Evolutionary conservation across 2,113 vertebrate genomes (phyloP).

Genomic region (Rhizomys pruinosus): DNA sequence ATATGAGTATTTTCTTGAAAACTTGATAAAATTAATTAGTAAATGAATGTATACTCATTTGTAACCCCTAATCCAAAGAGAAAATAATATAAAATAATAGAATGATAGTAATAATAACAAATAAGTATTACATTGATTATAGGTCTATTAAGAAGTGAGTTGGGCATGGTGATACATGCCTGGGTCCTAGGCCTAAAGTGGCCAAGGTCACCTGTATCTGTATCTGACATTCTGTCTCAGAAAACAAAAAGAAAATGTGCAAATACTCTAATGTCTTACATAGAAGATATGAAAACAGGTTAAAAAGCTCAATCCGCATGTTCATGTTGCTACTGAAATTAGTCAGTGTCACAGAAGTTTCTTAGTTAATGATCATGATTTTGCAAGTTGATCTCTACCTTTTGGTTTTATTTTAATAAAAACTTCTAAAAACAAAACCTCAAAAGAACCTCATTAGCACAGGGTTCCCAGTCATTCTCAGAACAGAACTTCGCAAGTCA

Average conservation of each 20-base stretch:
- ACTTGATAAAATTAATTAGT: neutral
- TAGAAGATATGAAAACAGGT: neutral
- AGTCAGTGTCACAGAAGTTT: neutral
- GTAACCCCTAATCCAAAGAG: neutral
- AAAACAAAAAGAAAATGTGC: neutral
- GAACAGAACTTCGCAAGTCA: neutral
- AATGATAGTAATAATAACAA: neutral
- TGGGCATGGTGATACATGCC: neutral
- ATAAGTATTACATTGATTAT: neutral
- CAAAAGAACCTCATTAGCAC: neutral
- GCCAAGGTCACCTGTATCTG: neutral
- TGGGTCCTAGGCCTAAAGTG: too few relatives aligned
- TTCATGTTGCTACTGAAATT: neutral
- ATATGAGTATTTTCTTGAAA: neutral
- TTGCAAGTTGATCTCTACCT: neutral
- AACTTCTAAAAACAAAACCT: neutral
- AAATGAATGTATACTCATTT: neutral
- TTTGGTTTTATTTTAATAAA: neutral
- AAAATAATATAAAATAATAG: neutral
- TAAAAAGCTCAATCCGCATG: neutral
- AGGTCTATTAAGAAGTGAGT: neutral
- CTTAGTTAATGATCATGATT: neutral
- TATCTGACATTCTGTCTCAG: neutral
- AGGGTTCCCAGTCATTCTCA: neutral
- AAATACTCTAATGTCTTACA: neutral